phyloP scores from a whole-genome alignment of 2,888 invertebrate species.

The Cordilura impudica region DNA sequence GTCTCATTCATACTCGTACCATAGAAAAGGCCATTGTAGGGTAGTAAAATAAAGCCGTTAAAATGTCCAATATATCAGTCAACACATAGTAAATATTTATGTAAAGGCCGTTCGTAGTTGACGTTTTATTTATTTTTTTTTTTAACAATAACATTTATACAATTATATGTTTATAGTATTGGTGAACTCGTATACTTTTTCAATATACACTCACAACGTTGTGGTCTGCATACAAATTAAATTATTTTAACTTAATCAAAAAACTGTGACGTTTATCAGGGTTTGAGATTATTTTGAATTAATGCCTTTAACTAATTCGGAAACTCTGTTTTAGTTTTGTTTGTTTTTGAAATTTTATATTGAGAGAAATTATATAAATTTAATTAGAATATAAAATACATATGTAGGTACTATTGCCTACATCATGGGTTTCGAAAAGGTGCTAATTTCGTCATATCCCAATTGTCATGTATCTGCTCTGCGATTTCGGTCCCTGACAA shows the following conservation, averaged over 20 bases:
- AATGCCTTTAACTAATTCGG: neutral
- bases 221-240: conserved; percentile 48
- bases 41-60: conserved; percentile 13
- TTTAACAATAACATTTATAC: neutral
- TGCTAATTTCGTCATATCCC: no score
- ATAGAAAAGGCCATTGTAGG: neutral
- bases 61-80: conserved; percentile 8
- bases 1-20: neutral
- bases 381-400: no score
- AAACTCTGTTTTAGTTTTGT: neutral
- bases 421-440: no score
- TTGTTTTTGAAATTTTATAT: neutral
- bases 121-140: neutral
- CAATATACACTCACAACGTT: neutral
- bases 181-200: neutral
- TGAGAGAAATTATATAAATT: no score
- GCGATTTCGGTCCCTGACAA: no score
- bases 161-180: no score
- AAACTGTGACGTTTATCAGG: neutral
- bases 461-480: no score
- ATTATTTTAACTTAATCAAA: neutral
- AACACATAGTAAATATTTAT: neutral
- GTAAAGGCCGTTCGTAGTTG: conserved; percentile 37
- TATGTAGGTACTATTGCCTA: no score
- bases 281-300: neutral